These are phyloP conservation scores for Trematomus loennbergii DNA, from an alignment of 2,113 vertebrate genomes.

Conservation along the genomic window DNA sequence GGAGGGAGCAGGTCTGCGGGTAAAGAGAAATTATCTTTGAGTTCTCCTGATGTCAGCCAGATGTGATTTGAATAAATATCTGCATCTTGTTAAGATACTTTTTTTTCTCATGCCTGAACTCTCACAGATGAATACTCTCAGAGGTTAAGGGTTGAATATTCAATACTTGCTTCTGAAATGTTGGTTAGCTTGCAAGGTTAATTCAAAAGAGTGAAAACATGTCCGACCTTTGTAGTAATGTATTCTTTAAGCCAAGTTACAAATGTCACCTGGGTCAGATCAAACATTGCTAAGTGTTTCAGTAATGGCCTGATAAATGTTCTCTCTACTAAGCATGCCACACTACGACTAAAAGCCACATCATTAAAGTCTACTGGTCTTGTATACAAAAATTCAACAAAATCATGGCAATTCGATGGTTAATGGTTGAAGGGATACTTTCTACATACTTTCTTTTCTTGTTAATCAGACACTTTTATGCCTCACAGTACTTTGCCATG, in stretches of 20 bases:
- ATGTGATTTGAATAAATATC: constrained; percentile 30
- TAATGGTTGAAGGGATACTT: too few relatives aligned
- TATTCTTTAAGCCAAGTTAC: constrained; percentile 2
- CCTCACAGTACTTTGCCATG: too few relatives aligned
- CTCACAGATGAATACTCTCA: constrained; percentile 14
- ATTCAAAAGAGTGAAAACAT: constrained; percentile 21
- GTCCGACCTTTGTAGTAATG: constrained; percentile 32
- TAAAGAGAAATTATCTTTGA: constrained; percentile 43
- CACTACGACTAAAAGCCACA: not conserved
- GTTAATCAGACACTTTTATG: too few relatives aligned
- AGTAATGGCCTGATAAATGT: constrained; percentile 2
- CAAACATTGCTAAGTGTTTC: not conserved
- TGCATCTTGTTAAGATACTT: not conserved
- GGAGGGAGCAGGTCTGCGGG: constrained; percentile 67
- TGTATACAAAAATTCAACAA: not conserved
- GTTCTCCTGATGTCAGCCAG: constrained; percentile 1
- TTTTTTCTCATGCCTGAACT: constrained; percentile 8
- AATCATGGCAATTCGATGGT: not conserved
- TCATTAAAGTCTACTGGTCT: not conserved
- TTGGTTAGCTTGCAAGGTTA: constrained; percentile 16
- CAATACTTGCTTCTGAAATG: constrained; percentile 17
- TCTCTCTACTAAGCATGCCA: not conserved
- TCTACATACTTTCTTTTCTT: too few relatives aligned
- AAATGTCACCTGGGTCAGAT: constrained; percentile 26
- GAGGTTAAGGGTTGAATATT: constrained; percentile 17